phyloP scores from a whole-genome alignment of 2,113 vertebrate genomes.

The Ammodytes dubius region DNA sequence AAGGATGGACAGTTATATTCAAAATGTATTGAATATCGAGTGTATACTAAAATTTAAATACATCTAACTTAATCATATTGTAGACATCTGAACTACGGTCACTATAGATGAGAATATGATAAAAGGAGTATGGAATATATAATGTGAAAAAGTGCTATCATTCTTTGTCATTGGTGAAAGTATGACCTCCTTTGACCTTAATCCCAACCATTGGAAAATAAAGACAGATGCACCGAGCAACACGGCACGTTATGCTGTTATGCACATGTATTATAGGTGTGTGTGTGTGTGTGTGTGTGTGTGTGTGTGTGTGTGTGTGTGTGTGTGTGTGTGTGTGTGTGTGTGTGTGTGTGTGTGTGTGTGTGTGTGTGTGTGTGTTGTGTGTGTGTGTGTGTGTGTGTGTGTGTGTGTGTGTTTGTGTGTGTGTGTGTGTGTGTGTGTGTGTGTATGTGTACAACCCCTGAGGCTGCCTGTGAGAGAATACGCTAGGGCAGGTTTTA shows the following conservation, averaged over 20 bases:
- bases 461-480: neutral
- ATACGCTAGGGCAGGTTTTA: slow-evolving; percentile 52
- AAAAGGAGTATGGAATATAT: neutral
- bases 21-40: neutral
- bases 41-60: neutral
- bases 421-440: neutral
- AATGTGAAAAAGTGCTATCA: neutral
- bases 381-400: no score
- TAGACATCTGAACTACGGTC: neutral
- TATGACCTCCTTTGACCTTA: neutral
- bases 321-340: neutral
- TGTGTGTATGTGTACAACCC: slow-evolving; percentile 4
- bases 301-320: neutral
- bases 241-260: neutral
- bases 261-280: neutral
- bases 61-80: neutral
- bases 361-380: neutral
- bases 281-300: neutral
- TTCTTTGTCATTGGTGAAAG: neutral
- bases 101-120: neutral
- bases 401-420: no score
- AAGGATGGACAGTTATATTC: neutral
- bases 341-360: neutral
- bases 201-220: neutral
- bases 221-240: neutral